These are phyloP conservation scores for Melanerpes aurifrons DNA, from an alignment of 2,113 vertebrate genomes.

Conservation along the genomic window DNA sequence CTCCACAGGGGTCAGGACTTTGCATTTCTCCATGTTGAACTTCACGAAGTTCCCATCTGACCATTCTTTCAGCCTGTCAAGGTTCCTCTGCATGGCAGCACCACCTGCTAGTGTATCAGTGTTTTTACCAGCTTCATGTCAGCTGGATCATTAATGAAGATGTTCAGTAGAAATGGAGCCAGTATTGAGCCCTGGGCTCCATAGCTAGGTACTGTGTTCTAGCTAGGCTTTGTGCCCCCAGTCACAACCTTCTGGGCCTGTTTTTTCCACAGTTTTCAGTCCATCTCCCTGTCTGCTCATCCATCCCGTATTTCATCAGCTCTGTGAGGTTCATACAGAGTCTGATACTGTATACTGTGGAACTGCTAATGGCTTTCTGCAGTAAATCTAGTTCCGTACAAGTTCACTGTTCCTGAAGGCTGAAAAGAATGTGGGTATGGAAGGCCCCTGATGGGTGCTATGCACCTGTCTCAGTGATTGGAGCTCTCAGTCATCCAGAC, in stretches of 20 bases:
- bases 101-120: neutral
- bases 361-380: neutral
- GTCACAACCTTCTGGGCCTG: neutral
- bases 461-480: rapidly evolving
- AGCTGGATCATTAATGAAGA: neutral
- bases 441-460: neutral
- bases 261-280: neutral
- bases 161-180: neutral
- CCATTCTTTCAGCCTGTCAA: too few relatives aligned
- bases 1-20: neutral
- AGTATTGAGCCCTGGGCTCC: neutral
- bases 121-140: neutral
- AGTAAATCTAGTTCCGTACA: neutral
- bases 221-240: neutral
- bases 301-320: neutral
- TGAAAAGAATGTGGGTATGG: neutral
- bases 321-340: neutral
- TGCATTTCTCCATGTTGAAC: neutral
- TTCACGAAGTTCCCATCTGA: too few relatives aligned
- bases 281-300: neutral
- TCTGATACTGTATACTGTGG: neutral
- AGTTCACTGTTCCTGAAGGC: neutral
- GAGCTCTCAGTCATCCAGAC: neutral
- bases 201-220: neutral
- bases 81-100: neutral